Conservation (phyloP, 2,113 vertebrate species). For the Mobula birostris region DNA sequence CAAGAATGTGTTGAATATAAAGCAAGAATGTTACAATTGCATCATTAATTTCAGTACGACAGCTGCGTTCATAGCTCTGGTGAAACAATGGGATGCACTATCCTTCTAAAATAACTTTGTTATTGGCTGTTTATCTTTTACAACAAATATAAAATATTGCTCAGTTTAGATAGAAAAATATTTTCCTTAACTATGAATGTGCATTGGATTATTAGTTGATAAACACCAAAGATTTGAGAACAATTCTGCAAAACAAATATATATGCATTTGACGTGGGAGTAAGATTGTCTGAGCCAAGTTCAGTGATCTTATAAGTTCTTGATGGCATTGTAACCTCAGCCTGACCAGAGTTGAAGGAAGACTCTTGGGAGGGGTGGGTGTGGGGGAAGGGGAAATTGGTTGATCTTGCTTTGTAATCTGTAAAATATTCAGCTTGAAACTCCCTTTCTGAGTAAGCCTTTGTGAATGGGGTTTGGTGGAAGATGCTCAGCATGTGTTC, state of each 20-base stretch:
- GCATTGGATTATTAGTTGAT: not conserved
- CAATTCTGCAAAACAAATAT: not conserved
- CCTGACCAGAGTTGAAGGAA: not conserved
- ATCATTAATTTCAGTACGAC: slow-evolving; percentile 28
- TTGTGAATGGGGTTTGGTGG: slow-evolving; percentile 52
- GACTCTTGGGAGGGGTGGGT: not conserved
- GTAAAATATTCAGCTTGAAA: slow-evolving; percentile 51
- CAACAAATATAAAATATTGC: not conserved
- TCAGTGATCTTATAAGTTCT: slow-evolving; percentile 1
- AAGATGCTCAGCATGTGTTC: slow-evolving; percentile 57
- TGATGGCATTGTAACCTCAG: not conserved
- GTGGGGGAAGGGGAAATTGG: not conserved
- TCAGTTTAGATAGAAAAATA: not conserved
- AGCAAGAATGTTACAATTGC: slow-evolving; percentile 23
- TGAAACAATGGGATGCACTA: not conserved
- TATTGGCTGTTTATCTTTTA: not conserved
- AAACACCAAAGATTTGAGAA: not conserved
- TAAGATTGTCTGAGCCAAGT: not conserved
- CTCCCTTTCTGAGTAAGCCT: slow-evolving; percentile 56
- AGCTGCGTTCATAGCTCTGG: not conserved
- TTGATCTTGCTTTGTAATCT: slow-evolving; percentile 23
- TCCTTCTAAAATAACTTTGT: not conserved
- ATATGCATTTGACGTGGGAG: not conserved
- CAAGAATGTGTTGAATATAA: not conserved
- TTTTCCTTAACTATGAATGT: not conserved